Evolutionary conservation across 2,113 vertebrate species (phyloP).

Genomic region (Neolamprologus modestus): DNA sequence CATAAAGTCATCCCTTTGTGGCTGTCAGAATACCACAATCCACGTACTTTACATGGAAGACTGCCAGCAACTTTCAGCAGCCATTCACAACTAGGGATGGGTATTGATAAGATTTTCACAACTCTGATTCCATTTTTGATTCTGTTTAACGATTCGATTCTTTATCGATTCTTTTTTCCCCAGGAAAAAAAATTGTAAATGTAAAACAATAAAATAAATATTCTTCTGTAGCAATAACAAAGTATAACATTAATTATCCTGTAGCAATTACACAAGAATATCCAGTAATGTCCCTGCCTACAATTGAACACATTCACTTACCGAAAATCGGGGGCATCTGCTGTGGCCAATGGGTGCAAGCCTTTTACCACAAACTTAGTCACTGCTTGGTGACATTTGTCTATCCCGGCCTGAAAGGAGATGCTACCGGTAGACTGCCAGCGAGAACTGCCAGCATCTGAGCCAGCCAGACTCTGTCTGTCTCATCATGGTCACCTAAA

Average conservation of each 20-base stretch:
- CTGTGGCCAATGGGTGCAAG: no score
- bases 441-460: no score
- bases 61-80: not conserved
- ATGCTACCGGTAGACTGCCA: no score
- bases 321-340: no score
- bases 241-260: not conserved
- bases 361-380: no score
- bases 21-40: not conserved
- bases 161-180: not conserved
- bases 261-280: not conserved
- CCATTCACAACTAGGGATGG: not conserved
- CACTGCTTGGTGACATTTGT: no score
- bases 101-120: not conserved
- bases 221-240: not conserved
- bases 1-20: not conserved
- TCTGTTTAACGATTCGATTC: not conserved
- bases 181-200: not conserved
- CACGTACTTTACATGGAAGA: not conserved
- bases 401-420: no score
- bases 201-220: not conserved
- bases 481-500: no score
- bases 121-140: not conserved
- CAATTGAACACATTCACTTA: no score
- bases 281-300: no score
- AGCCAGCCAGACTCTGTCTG: no score